Base-by-base conservation (phyloP, 2,113 vertebrate species). In the Alectura lathami region DNA sequence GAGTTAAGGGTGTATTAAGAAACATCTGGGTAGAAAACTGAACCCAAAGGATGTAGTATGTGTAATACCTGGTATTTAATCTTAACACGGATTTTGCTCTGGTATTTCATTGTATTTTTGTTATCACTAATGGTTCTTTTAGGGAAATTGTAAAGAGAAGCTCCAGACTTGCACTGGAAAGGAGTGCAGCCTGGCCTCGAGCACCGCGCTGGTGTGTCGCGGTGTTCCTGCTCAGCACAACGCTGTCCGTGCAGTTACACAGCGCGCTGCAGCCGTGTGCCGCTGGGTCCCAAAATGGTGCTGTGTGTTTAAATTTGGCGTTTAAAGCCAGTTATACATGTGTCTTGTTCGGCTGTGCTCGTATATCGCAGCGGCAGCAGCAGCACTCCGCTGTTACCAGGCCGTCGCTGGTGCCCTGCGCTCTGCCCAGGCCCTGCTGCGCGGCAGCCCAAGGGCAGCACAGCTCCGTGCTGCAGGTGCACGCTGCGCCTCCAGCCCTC, bases 231-330 rank as follows among this genome's bases (percentile, higher is more conserved):
- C n/a, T n/a, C n/a, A n/a, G n/a, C n/a, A n/a, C n/a, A n/a, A 60
- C 4, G 0, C 27, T 69, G 18, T 70, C 40, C 6, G 0, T n/a
- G 38, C 74, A 51, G 30, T 30, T 57, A 66, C 24, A 24, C 14
- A 8, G 27, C 7, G 17, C 42, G 29, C 34, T 32, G 45, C 38
- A 70, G 54, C 32, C 0, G 0, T 36, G 15, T 62, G 43, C 40
- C 34, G n/a, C 59, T 13, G 21, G 9, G 9, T 27, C 73, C 34
- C 45, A 67, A 24, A 69, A 51, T 0, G 0, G 16, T 13, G 54
- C 12, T 3, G 1, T 6, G 8, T 64, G 9, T 78, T 86, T 86
- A 34, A 6, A 11, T 5, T 51, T 29, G 29, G 51, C 59, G 36
- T 64, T 91, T 51, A 63, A 84, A 82, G 66, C 0, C 1, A 81